phyloP scores from a whole-genome alignment of 2,797 vertebrate species.

The Microtus obscurus region DNA sequence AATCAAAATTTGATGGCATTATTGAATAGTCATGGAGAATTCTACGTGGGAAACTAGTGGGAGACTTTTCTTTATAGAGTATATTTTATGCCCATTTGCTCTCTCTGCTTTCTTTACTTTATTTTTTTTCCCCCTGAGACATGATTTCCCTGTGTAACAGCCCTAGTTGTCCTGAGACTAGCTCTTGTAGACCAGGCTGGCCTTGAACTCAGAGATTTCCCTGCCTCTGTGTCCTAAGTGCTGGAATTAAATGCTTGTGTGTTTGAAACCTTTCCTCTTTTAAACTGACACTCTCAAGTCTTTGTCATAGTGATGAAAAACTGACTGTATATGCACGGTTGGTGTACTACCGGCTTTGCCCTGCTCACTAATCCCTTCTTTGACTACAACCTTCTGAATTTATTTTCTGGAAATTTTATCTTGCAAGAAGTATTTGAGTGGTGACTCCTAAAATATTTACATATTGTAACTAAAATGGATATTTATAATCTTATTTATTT shows the following conservation, averaged over 20 bases:
- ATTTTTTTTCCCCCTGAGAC: too few species aligned
- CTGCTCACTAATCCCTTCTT: not conserved
- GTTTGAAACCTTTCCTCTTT: not conserved
- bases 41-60: not conserved
- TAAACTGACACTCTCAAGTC: not conserved
- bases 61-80: not conserved
- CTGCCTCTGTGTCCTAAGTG: too few species aligned
- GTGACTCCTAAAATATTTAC: not conserved
- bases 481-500: not conserved
- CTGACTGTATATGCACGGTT: not conserved
- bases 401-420: not conserved
- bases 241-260: too few species aligned
- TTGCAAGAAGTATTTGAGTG: not conserved
- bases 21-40: not conserved
- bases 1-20: not conserved
- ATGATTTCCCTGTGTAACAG: too few species aligned
- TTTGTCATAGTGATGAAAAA: not conserved
- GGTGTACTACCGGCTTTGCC: not conserved
- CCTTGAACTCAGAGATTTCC: too few species aligned
- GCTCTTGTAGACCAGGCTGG: too few species aligned
- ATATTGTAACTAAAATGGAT: not conserved
- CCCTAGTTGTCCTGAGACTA: too few species aligned
- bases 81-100: not conserved
- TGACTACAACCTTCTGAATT: not conserved
- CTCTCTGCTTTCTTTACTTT: not conserved